Conservation (phyloP, 2,888 invertebrate genomes). For the Erebia ligea region DNA sequence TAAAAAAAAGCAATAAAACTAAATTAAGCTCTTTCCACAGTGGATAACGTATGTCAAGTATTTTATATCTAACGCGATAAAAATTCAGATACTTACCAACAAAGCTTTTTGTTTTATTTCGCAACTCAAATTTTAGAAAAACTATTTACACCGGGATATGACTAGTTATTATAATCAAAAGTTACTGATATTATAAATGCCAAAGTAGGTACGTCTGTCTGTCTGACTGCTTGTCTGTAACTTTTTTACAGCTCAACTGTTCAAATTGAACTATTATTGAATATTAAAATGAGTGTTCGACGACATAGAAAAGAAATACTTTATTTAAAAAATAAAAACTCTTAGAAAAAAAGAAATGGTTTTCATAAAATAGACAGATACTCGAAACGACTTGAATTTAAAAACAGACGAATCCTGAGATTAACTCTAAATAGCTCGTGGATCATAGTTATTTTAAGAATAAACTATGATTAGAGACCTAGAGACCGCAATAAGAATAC, state of each 20-base stretch:
- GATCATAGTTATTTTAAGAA: neutral
- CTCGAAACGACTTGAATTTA: slow-evolving; percentile 11
- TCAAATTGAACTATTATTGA: no score
- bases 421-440: slow-evolving; percentile 10
- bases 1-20: slow-evolving; percentile 10
- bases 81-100: neutral
- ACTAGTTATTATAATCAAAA: no score
- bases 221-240: no score
- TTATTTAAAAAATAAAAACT: neutral
- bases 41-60: neutral
- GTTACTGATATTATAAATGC: no score
- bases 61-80: slow-evolving; percentile 9
- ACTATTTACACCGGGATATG: neutral
- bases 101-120: slow-evolving; percentile 17
- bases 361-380: slow-evolving; percentile 14
- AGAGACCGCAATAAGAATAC: neutral
- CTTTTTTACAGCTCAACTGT: no score
- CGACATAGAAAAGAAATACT: slow-evolving; percentile 2
- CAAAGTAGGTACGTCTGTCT: no score
- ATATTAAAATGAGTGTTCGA: neutral
- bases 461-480: neutral
- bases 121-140: neutral
- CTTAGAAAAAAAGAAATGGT: slow-evolving; percentile 15
- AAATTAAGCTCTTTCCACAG: neutral
- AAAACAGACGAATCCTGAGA: slow-evolving; percentile 32